phyloP scores from a whole-genome alignment of 2,888 invertebrate species.

The Sinohyriopsis cumingii region DNA sequence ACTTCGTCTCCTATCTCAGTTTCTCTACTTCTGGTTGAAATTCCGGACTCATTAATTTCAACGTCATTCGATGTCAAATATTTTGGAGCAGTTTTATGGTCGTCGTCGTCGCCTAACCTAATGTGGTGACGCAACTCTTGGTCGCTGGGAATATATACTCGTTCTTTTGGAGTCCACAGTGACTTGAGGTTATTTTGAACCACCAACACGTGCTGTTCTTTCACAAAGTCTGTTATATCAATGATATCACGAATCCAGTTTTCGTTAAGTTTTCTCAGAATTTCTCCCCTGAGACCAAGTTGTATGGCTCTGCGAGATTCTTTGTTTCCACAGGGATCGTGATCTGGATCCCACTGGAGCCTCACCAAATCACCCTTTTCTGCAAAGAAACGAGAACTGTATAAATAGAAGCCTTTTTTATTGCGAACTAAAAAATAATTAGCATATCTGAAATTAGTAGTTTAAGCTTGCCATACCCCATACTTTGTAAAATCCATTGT shows the following conservation, averaged over 20 bases:
- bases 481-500: too few species aligned
- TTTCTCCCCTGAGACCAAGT: slow-evolving; percentile 54
- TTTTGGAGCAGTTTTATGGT: too few species aligned
- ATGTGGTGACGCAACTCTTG: slow-evolving; percentile 22
- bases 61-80: too few species aligned
- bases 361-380: slow-evolving; percentile 32
- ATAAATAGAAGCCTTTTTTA: not conserved
- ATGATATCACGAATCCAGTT: slow-evolving; percentile 51
- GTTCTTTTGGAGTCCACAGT: slow-evolving; percentile 39
- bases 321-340: slow-evolving; percentile 45
- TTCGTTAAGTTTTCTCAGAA: slow-evolving; percentile 39
- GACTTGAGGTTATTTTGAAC: slow-evolving; percentile 22
- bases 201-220: slow-evolving; percentile 35
- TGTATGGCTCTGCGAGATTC: slow-evolving; percentile 54
- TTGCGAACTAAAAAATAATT: too few species aligned
- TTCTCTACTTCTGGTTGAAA: too few species aligned
- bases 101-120: slow-evolving; percentile 10
- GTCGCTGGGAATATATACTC: slow-evolving; percentile 28
- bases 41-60: too few species aligned
- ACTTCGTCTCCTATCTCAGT: too few species aligned
- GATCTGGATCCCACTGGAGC: slow-evolving; percentile 64
- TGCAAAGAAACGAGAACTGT: slow-evolving; percentile 7
- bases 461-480: too few species aligned
- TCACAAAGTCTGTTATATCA: slow-evolving; percentile 59
- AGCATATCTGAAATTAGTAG: too few species aligned